These are phyloP conservation scores for Agriopis marginaria DNA, from an alignment of 2,888 invertebrate species.

Conservation along the genomic window DNA sequence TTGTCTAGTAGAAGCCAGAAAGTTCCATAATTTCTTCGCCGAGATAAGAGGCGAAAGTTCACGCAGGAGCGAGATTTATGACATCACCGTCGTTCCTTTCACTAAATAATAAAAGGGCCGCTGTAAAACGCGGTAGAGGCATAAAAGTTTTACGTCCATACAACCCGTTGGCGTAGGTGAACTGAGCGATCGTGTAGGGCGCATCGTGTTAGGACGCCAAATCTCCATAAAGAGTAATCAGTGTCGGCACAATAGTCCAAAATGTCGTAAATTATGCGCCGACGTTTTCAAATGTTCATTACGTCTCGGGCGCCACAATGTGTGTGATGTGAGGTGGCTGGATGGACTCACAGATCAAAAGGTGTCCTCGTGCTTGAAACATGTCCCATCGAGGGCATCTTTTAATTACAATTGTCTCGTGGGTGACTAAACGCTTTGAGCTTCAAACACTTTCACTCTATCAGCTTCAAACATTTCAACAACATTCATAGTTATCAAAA, in stretches of 20 bases:
- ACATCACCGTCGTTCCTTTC: constrained; percentile 85
- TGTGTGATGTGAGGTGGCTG: constrained; percentile 23
- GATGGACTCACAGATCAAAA: constrained; percentile 34
- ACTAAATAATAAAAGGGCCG: constrained; percentile 86
- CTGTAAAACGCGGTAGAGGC: constrained; percentile 83
- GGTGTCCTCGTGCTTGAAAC: constrained; percentile 26
- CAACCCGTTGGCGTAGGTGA: constrained; percentile 82
- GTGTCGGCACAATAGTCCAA: constrained; percentile 76
- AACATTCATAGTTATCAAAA: neutral
- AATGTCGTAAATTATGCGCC: constrained; percentile 73
- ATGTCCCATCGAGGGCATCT: constrained; percentile 15
- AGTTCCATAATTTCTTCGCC: constrained; percentile 85
- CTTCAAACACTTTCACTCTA: neutral
- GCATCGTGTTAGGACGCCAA: constrained; percentile 73
- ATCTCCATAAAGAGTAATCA: constrained; percentile 84
- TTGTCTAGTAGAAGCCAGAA: constrained; percentile 84
- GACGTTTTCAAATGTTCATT: constrained; percentile 66
- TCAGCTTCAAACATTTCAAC: neutral
- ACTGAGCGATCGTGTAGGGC: constrained; percentile 69
- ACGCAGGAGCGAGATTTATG: constrained; percentile 86
- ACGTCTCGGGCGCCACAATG: constrained; percentile 48
- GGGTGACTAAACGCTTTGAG: constrained; percentile 17
- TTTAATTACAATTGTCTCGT: constrained; percentile 34
- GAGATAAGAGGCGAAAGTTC: constrained; percentile 86
- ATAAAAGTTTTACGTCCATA: constrained; percentile 85